Conservation (phyloP, 2,113 vertebrate genomes). For the Bombycilla garrulus region DNA sequence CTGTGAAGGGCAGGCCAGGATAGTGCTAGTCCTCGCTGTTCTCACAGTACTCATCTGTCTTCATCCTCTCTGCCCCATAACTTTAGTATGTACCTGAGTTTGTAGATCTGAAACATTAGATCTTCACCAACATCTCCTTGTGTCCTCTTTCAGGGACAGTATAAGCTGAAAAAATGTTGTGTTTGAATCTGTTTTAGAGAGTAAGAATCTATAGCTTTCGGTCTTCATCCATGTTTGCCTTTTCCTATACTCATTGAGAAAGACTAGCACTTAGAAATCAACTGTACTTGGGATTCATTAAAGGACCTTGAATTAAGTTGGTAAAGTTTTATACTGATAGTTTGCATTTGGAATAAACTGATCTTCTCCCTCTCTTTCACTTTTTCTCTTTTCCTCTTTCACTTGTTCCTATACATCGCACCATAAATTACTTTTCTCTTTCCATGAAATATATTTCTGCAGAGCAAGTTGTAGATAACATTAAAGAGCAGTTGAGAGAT, state of each 20-base stretch:
- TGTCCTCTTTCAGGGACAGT: neutral
- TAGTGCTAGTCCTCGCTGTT: neutral
- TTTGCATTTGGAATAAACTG: neutral
- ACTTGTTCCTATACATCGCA: neutral
- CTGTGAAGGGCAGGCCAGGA: neutral
- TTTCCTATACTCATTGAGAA: neutral
- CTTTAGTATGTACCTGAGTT: neutral
- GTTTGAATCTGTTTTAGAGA: neutral
- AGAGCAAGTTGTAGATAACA: neutral
- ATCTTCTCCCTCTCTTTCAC: neutral
- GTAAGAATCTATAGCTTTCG: neutral
- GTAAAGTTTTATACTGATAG: neutral
- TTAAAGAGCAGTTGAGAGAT: neutral
- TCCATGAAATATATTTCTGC: neutral
- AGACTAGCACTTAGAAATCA: neutral
- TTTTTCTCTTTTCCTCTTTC: neutral
- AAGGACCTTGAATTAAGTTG: neutral
- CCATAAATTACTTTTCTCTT: neutral
- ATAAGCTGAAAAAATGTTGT: neutral
- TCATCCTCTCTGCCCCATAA: neutral
- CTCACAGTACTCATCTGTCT: neutral
- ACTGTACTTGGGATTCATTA: neutral
- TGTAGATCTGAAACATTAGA: neutral
- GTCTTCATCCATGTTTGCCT: neutral
- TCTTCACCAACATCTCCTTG: neutral